A percentile compares a stretch with the other conserved stretches of the same genome.
Conservation (phyloP, 2,888 invertebrate genomes). For the Gerris lacustris region DNA sequence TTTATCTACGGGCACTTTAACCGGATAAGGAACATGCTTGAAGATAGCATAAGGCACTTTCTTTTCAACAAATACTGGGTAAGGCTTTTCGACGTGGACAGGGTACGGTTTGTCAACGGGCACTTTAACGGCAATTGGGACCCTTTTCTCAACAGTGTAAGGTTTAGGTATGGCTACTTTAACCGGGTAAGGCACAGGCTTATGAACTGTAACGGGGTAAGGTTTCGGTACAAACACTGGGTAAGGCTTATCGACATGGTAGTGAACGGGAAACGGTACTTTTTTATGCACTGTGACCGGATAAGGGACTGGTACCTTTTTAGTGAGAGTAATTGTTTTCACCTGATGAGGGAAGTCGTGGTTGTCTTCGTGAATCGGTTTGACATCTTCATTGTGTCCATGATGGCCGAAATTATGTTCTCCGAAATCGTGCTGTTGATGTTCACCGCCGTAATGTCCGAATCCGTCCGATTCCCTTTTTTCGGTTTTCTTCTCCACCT, state of each 20-base stretch:
- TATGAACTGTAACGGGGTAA: constrained; percentile 60
- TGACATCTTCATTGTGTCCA: constrained; percentile 7
- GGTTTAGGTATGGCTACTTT: constrained; percentile 36
- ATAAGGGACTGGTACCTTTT: constrained; percentile 58
- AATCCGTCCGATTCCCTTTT: neutral
- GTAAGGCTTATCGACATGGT: constrained; percentile 12
- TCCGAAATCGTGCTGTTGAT: neutral
- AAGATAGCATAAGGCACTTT: constrained; percentile 49
- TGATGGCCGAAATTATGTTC: neutral
- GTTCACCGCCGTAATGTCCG: neutral
- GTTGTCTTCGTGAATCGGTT: constrained; percentile 6
- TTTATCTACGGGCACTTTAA: constrained; percentile 29
- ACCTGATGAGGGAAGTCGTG: constrained; percentile 42
- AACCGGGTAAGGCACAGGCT: constrained; percentile 42
- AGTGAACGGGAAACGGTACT: constrained; percentile 40
- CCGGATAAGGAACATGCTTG: constrained; percentile 23
- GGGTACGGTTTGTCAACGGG: constrained; percentile 29
- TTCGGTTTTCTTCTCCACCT: neutral
- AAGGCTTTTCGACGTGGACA: constrained; percentile 51
- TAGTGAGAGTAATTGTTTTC: constrained; percentile 59
- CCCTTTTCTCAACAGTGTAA: constrained; percentile 37
- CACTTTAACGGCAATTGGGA: constrained; percentile 23
- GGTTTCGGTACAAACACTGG: constrained; percentile 46
- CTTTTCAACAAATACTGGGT: constrained; percentile 61
- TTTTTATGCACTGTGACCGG: constrained; percentile 44